These are phyloP conservation scores for Plebejus anna DNA, from an alignment of 2,888 invertebrate species.

Conservation along the genomic window DNA sequence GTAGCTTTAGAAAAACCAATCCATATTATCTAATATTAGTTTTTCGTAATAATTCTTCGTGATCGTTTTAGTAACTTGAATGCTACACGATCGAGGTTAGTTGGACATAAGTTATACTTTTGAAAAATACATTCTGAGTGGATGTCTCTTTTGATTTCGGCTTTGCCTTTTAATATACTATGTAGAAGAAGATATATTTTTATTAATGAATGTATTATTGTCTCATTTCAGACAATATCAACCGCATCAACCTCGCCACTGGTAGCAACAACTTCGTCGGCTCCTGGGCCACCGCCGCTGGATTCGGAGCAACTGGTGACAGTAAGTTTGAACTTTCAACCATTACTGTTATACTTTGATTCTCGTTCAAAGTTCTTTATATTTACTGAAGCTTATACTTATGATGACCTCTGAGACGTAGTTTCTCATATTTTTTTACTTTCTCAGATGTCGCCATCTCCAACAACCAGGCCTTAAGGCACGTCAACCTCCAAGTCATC, in stretches of 20 bases:
- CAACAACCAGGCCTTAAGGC: constrained; percentile 43
- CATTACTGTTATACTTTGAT: no score
- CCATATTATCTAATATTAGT: background rate
- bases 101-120: no score
- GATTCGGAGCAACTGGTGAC: constrained; percentile 42
- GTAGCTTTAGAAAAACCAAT: background rate
- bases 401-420: background rate
- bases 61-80: background rate
- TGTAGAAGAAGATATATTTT: background rate
- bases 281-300: constrained; percentile 41
- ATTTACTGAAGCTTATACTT: no score
- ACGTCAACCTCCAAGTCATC: constrained; percentile 51
- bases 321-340: constrained; percentile 33
- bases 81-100: no score
- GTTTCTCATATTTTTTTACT: background rate
- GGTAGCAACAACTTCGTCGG: constrained; percentile 40
- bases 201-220: background rate
- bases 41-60: background rate
- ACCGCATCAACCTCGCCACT: constrained; percentile 39
- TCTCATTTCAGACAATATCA: constrained; percentile 38
- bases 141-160: no score
- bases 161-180: no score
- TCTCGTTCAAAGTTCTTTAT: background rate
- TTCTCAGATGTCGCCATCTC: constrained; percentile 32
- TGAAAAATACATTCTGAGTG: no score